A percentile compares a stretch with the other conserved stretches of the same genome.
Evolutionary conservation across 2,113 vertebrate genomes (phyloP).

Genomic region (Gulo gulo): DNA sequence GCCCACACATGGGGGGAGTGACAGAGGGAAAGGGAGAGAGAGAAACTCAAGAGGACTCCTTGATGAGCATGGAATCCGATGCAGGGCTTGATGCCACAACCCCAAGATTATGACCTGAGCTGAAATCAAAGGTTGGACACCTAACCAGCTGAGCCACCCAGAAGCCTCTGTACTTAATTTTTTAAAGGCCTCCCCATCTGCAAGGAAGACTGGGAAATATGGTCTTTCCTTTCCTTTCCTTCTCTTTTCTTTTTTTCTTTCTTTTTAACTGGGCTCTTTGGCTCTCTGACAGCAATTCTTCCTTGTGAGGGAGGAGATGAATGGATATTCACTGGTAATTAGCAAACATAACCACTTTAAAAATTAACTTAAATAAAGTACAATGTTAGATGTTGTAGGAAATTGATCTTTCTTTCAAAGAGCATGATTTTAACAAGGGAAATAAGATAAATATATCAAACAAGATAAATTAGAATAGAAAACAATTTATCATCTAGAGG

Average conservation of each 20-base stretch:
- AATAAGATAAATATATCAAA: not conserved
- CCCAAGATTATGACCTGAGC: not conserved
- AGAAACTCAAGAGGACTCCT: not conserved
- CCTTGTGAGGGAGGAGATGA: not conserved
- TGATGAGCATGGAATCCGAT: not conserved
- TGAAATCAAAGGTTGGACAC: not conserved
- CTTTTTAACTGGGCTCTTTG: not conserved
- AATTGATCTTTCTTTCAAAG: slow-evolving; percentile 30
- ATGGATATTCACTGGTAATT: not conserved
- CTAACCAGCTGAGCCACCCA: not conserved
- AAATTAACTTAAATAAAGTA: slow-evolving; percentile 9
- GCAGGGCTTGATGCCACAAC: not conserved
- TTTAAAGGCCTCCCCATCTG: not conserved
- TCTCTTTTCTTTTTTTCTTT: not conserved
- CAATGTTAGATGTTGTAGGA: not conserved
- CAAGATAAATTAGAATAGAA: not conserved
- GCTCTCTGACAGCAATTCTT: not conserved
- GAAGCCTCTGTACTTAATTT: not conserved
- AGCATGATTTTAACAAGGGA: not conserved
- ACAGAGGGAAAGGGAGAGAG: not conserved
- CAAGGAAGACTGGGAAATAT: not conserved
- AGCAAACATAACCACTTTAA: not conserved
- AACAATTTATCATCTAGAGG: not conserved
- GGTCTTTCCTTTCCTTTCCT: not conserved
- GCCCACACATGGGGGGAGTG: not conserved